These are phyloP conservation scores for Jacana jacana DNA, from an alignment of 2,113 vertebrate species.

Conservation along the genomic window DNA sequence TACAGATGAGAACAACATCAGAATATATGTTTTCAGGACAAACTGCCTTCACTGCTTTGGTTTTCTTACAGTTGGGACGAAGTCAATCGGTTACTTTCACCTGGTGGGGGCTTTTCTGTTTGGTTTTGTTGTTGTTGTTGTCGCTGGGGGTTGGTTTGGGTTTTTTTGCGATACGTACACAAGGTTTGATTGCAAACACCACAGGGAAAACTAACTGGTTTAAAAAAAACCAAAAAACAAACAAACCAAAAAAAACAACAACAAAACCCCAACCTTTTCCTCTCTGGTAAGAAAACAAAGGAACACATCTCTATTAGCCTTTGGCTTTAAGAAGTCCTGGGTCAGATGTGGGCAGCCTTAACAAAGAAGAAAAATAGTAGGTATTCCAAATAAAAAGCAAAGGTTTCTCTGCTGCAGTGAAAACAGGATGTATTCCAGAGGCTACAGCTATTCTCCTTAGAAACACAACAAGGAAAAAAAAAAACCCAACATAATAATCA, in stretches of 20 bases:
- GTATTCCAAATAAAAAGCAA: background rate
- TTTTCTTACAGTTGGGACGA: background rate
- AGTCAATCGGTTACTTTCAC: background rate
- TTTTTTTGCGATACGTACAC: background rate
- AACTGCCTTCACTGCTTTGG: background rate
- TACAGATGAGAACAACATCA: background rate
- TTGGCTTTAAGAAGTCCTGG: constrained; percentile 19
- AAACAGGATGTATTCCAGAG: constrained; percentile 45
- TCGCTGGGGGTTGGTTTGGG: background rate
- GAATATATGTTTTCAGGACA: background rate
- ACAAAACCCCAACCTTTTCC: background rate
- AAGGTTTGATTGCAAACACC: background rate
- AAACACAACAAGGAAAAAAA: background rate
- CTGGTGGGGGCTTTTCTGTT: background rate
- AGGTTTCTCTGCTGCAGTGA: background rate
- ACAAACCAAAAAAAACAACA: no score
- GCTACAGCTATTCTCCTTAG: background rate
- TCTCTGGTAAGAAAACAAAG: constrained; percentile 26
- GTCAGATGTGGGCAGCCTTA: constrained; percentile 8
- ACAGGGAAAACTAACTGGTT: background rate
- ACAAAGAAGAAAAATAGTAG: constrained; percentile 9
- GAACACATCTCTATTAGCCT: constrained; percentile 9
- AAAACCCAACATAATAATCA: background rate
- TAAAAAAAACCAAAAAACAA: background rate
- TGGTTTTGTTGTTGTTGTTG: background rate